Evolutionary conservation across 2,888 invertebrate genomes (phyloP).

Genomic region (Ceramica pisi): DNA sequence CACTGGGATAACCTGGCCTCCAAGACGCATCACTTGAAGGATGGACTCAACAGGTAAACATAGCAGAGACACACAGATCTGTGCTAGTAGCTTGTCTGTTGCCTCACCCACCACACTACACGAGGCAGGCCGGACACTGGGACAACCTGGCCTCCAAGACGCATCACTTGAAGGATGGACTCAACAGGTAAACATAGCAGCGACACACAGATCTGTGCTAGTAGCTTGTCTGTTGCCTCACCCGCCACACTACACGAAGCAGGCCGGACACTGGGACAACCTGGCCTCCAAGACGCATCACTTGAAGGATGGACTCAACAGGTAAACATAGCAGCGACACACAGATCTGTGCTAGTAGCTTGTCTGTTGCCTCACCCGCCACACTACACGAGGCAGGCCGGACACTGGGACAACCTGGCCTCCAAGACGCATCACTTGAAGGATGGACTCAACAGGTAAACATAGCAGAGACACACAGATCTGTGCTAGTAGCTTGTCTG

Average conservation of each 20-base stretch:
- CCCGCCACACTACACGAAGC: slow-evolving; percentile 98
- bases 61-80: slow-evolving; percentile 75
- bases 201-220: slow-evolving; percentile 75
- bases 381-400: slow-evolving; percentile 98
- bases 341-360: slow-evolving; percentile 74
- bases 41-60: slow-evolving; percentile 94
- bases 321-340: slow-evolving; percentile 50
- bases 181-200: slow-evolving; percentile 90
- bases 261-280: slow-evolving; percentile 99
- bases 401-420: slow-evolving; percentile 98
- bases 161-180: slow-evolving; percentile 98
- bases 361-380: slow-evolving; percentile 99
- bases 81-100: slow-evolving; percentile 91
- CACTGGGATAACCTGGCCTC: slow-evolving; percentile 98
- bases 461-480: slow-evolving; percentile 75
- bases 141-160: slow-evolving; percentile 96
- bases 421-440: slow-evolving; percentile 97
- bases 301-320: slow-evolving; percentile 97
- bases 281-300: slow-evolving; percentile 96
- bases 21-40: slow-evolving; percentile 97
- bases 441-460: slow-evolving; percentile 95
- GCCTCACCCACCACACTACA: slow-evolving; percentile 99
- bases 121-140: slow-evolving; percentile 98
- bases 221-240: slow-evolving; percentile 96
- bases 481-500: slow-evolving; percentile 87